These are phyloP conservation scores for Coregonus ussuriensis DNA, from an alignment of 2,797 vertebrate species.

Conservation along the genomic window DNA sequence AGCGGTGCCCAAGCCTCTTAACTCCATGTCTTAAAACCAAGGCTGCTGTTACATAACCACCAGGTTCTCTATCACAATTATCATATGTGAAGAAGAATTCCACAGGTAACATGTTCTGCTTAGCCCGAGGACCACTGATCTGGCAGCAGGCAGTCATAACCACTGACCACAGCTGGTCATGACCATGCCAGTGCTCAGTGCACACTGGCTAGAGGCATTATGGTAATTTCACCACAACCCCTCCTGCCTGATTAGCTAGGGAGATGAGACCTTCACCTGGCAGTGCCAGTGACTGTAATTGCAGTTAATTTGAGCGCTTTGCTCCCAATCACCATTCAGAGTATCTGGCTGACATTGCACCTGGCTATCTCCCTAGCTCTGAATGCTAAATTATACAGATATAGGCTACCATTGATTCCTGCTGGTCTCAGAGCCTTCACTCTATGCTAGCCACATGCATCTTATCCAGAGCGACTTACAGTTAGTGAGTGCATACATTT, in stretches of 20 bases:
- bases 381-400: not conserved
- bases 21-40: constrained; percentile 51
- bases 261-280: not conserved
- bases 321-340: not conserved
- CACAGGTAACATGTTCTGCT: too few species aligned
- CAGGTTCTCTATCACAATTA: too few species aligned
- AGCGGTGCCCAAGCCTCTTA: constrained; percentile 41
- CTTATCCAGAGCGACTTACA: too few species aligned
- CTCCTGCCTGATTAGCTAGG: not conserved
- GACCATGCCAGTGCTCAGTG: not conserved
- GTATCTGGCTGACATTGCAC: not conserved
- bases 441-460: not conserved
- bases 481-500: too few species aligned
- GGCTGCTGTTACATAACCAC: not conserved
- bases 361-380: not conserved
- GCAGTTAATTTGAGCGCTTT: not conserved
- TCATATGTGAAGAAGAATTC: too few species aligned
- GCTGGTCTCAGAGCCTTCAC: not conserved
- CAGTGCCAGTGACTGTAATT: not conserved
- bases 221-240: not conserved
- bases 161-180: not conserved
- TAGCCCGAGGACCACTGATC: too few species aligned
- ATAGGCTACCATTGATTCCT: not conserved
- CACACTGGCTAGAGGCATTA: not conserved
- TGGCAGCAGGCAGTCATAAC: too few species aligned